Evolutionary conservation across 1,140 invertebrate genomes (phyloP).

Genomic region (Papilio helenus): DNA sequence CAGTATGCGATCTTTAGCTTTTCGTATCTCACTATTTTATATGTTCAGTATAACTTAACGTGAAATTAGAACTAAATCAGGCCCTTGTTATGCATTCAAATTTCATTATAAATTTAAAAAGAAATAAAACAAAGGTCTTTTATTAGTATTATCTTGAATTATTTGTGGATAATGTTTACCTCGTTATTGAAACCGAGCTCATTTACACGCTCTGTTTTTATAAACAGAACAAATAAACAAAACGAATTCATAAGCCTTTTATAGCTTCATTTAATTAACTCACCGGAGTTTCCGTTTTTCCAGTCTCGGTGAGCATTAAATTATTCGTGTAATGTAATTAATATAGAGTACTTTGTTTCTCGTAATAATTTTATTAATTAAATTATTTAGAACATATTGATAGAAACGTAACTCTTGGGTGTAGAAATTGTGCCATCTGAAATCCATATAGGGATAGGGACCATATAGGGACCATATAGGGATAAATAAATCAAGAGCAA

Average conservation of each 20-base stretch:
- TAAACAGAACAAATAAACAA: slow-evolving; percentile 3
- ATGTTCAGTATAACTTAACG: background rate
- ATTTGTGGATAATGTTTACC: background rate
- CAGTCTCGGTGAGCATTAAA: background rate
- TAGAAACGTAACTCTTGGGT: background rate
- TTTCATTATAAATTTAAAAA: background rate
- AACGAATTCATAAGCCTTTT: slow-evolving; percentile 15
- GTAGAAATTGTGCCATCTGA: too few species aligned
- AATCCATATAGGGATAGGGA: too few species aligned
- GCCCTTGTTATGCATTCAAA: too few species aligned
- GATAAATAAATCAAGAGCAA: background rate
- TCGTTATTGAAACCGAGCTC: background rate
- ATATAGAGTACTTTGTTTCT: background rate
- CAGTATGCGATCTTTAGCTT: too few species aligned
- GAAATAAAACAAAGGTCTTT: background rate
- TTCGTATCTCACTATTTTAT: too few species aligned
- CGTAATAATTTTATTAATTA: background rate
- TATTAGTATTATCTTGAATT: background rate
- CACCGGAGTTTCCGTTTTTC: slow-evolving; percentile 10
- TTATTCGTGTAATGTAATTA: slow-evolving; percentile 18
- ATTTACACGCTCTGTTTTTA: background rate
- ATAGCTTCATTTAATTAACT: slow-evolving; percentile 13
- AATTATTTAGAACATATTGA: background rate
- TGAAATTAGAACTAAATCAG: too few species aligned
- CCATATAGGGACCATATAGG: too few species aligned